phyloP scores from a whole-genome alignment of 2,113 vertebrate species.

The Podarcis muralis region DNA sequence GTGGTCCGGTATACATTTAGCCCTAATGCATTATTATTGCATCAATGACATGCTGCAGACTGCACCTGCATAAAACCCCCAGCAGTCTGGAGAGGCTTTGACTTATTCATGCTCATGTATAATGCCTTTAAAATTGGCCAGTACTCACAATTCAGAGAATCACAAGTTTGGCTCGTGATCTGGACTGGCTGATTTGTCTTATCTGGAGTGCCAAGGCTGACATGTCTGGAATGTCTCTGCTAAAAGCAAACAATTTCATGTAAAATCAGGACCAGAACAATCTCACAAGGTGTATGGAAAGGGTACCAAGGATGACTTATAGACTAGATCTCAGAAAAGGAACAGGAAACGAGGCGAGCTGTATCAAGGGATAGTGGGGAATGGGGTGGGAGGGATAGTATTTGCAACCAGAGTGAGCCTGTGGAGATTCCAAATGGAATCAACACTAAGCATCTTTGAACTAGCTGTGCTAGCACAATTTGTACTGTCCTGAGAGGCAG shows the following conservation, averaged over 20 bases:
- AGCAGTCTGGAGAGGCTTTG: no score
- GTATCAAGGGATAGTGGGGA: not conserved
- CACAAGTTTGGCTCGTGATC: not conserved
- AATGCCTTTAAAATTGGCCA: not conserved
- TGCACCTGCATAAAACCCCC: no score
- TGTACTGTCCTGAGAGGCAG: not conserved
- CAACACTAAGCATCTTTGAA: slow-evolving; percentile 45
- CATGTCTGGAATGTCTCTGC: not conserved
- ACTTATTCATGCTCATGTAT: not conserved
- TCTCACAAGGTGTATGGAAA: slow-evolving; percentile 47
- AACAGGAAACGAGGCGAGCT: slow-evolving; percentile 25
- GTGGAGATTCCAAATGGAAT: slow-evolving; percentile 40
- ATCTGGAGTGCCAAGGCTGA: not conserved
- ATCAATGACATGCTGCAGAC: no score
- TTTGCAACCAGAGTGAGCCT: slow-evolving; percentile 51
- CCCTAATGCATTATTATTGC: no score
- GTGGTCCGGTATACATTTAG: no score
- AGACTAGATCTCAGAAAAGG: slow-evolving; percentile 27
- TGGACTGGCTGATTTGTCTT: not conserved
- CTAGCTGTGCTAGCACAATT: slow-evolving; percentile 42
- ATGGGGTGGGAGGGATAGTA: slow-evolving; percentile 35
- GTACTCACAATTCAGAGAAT: not conserved
- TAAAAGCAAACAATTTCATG: not conserved
- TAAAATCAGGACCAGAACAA: slow-evolving; percentile 11
- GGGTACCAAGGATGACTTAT: slow-evolving; percentile 39